Base-by-base conservation (phyloP, 2,888 invertebrate species). In the Drosophila macrospina region DNA sequence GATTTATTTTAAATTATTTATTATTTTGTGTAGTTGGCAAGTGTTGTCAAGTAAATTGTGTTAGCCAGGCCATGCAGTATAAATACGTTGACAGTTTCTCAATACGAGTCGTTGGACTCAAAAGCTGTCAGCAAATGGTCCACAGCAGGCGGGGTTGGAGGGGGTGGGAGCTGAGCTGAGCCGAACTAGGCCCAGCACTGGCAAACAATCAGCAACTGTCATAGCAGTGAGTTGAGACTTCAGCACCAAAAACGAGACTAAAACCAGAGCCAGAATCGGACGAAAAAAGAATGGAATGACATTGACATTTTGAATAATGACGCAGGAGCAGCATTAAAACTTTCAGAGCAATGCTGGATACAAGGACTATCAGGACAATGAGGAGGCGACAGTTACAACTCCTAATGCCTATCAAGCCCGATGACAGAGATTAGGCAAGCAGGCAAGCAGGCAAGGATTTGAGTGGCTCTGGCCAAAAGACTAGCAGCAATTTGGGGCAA, bases 261-360 rank as follows among this genome's bases (percentile, higher is more conserved):
- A 54, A 67, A 26, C 36, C 41, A 55, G 39, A 34, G 47, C 30
- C 52, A 20, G 11, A 15, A 16, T 4, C 13, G 3, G 44, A 30
- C 42, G 48, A 56, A 51, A 41, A 48, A 45, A 36, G 16, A 60
- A 56, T 84, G 71, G 82, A 81, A 80, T 89, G 90, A 89, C 90
- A 90, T 89, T 90, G 90, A 90, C 89, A 89, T 90, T 90, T 89
- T 89, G 89, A 89, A 84, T 89, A 89, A 90, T 89, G 89, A 86
- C 90, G 66, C 64, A 74, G 84, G 71, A 80, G 57, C 74, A 80
- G 57, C 54, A 37, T 52, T 44, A 28, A 48, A 72, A 69, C 50
- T 52, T 74, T 54, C 57, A 39, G 37, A 72, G 1, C 42, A 57
- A 13, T 20, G 3, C 20, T 3, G 20, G 3, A 3, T 3, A 2